phyloP scores from a whole-genome alignment of 2,888 invertebrate species.

The Romanomermis culicivorax region DNA sequence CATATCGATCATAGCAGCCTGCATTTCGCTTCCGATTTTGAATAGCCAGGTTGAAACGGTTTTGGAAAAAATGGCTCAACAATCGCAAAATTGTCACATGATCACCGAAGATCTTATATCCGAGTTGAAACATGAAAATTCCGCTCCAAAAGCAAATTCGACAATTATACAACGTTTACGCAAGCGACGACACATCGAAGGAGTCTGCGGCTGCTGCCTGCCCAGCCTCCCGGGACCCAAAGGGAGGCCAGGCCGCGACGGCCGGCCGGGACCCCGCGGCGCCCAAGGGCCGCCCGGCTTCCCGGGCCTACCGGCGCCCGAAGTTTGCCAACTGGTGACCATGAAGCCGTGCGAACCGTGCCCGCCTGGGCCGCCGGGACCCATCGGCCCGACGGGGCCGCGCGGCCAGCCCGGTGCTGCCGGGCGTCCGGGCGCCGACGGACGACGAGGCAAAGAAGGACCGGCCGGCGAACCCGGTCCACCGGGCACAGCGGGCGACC shows the following conservation, averaged over 20 bases:
- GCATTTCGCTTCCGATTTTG: not conserved
- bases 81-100: not conserved
- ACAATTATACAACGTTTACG: no score
- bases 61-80: not conserved
- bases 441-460: conserved; percentile 9
- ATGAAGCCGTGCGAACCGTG: conserved; percentile 5
- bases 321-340: not conserved
- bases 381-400: conserved; percentile 5
- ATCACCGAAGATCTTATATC: not conserved
- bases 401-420: not conserved
- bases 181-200: not conserved
- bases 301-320: conserved; percentile 6
- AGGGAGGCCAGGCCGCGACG: conserved; percentile 5
- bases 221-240: conserved; percentile 7
- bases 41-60: not conserved
- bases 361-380: conserved; percentile 7
- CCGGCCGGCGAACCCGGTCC: conserved; percentile 2
- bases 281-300: conserved; percentile 7
- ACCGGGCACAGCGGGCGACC: conserved; percentile 5
- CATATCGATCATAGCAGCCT: not conserved
- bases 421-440: conserved; percentile 14
- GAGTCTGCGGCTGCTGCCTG: conserved; percentile 5
- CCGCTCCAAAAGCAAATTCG: no score
- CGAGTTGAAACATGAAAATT: no score
- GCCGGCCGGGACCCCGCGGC: conserved; percentile 4